A percentile compares a stretch with the other conserved stretches of the same genome.
Evolutionary conservation across 2,797 vertebrate genomes (phyloP).

Genomic region (Sternarchorhynchus goeldii): DNA sequence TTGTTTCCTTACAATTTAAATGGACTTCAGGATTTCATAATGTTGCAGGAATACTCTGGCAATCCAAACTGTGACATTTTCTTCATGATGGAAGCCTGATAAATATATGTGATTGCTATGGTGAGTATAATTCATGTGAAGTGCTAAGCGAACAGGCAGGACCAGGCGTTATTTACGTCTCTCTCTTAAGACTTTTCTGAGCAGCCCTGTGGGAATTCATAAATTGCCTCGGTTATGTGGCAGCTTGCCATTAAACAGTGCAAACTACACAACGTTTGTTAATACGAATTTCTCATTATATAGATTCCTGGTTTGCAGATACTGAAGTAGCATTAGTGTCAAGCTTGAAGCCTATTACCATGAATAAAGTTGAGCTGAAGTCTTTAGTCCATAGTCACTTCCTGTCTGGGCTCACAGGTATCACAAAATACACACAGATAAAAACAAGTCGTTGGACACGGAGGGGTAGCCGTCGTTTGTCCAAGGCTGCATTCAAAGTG

Average conservation of each 20-base stretch:
- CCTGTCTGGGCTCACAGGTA: not conserved
- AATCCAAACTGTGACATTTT: slow-evolving; percentile 25
- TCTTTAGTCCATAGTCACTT: no score
- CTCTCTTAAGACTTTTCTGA: slow-evolving; percentile 10
- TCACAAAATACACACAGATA: no score
- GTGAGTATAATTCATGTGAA: slow-evolving; percentile 20
- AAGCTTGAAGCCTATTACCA: not conserved
- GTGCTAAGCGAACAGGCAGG: not conserved
- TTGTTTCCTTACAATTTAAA: slow-evolving; percentile 29
- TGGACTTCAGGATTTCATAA: slow-evolving; percentile 34
- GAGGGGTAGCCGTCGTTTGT: not conserved
- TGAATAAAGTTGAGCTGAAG: no score
- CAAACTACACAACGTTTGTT: not conserved
- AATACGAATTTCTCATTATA: not conserved
- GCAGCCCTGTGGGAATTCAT: not conserved
- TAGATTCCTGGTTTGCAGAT: not conserved
- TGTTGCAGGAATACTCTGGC: slow-evolving; percentile 33
- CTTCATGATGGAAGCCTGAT: slow-evolving; percentile 37
- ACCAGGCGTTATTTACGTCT: slow-evolving; percentile 5
- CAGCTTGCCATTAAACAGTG: not conserved
- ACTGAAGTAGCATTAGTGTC: slow-evolving; percentile 1
- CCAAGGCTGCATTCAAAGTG: no score
- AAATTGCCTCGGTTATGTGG: not conserved
- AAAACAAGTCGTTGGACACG: no score
- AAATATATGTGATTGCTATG: slow-evolving; percentile 37